Evolutionary conservation across 1,140 invertebrate species (phyloP).

Genomic region (Neodiprion virginianus): DNA sequence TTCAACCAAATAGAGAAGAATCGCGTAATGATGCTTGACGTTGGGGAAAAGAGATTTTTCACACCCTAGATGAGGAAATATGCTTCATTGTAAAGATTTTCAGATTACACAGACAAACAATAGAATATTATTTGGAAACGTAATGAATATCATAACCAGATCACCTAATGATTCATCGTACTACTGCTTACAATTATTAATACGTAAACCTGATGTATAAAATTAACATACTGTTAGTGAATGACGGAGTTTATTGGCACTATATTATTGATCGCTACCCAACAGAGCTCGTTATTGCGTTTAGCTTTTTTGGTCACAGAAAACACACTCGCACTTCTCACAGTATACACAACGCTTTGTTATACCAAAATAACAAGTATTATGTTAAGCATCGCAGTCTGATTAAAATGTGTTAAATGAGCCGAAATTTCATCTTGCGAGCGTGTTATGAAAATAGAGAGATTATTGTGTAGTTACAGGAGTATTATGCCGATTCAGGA

Average conservation of each 20-base stretch:
- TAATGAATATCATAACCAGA: too few relatives aligned
- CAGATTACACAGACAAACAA: neutral
- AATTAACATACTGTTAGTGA: neutral
- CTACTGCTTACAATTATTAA: neutral
- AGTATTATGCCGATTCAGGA: too few relatives aligned
- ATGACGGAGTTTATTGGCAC: neutral
- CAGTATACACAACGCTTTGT: conserved; percentile 54
- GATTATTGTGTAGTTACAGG: too few relatives aligned
- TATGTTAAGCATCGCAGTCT: too few relatives aligned
- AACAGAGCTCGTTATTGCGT: conserved; percentile 49
- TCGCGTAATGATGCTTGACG: neutral
- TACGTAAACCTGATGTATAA: neutral
- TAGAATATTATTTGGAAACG: neutral
- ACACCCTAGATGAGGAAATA: neutral
- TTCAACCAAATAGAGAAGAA: neutral
- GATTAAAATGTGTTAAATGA: too few relatives aligned
- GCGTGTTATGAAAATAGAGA: too few relatives aligned
- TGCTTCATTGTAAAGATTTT: neutral
- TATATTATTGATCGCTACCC: neutral
- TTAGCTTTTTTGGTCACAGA: conserved; percentile 60
- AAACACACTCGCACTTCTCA: conserved; percentile 57
- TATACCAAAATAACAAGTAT: neutral
- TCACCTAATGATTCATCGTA: neutral
- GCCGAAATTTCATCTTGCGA: too few relatives aligned
- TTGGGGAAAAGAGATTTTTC: neutral